These are phyloP conservation scores for Maccullochella peelii DNA, from an alignment of 2,113 vertebrate species.

Conservation along the genomic window DNA sequence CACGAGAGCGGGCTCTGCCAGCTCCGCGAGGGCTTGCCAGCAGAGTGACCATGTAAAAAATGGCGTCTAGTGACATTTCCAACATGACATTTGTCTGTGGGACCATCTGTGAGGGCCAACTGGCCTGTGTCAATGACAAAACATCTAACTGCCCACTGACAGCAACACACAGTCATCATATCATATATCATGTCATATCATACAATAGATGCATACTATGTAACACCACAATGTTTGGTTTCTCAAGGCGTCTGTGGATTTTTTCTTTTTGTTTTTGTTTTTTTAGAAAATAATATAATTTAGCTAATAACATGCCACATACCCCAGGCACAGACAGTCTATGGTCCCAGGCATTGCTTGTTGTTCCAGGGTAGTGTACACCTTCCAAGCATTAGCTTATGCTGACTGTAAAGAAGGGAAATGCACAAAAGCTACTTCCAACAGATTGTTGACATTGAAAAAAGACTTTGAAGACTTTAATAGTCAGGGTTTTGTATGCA, in stretches of 20 bases:
- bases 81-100: conserved; percentile 72
- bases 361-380: neutral
- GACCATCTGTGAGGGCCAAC: conserved; percentile 75
- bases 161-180: conserved; percentile 5
- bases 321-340: neutral
- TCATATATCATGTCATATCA: neutral
- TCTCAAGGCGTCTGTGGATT: neutral
- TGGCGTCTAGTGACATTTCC: conserved; percentile 70
- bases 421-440: neutral
- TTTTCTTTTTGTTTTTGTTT: neutral
- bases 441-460: too few species aligned
- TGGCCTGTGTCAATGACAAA: conserved; percentile 55
- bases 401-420: too few species aligned
- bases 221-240: neutral
- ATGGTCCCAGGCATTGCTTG: neutral
- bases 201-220: neutral
- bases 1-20: conserved; percentile 15
- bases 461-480: too few species aligned
- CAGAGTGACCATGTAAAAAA: conserved; percentile 62
- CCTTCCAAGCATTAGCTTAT: neutral
- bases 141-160: neutral
- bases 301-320: neutral
- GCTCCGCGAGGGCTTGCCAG: conserved; percentile 38
- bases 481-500: too few species aligned
- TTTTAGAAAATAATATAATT: neutral